These are phyloP conservation scores for Chaetodon trifasciatus DNA, from an alignment of 2,797 vertebrate genomes.

Conservation along the genomic window DNA sequence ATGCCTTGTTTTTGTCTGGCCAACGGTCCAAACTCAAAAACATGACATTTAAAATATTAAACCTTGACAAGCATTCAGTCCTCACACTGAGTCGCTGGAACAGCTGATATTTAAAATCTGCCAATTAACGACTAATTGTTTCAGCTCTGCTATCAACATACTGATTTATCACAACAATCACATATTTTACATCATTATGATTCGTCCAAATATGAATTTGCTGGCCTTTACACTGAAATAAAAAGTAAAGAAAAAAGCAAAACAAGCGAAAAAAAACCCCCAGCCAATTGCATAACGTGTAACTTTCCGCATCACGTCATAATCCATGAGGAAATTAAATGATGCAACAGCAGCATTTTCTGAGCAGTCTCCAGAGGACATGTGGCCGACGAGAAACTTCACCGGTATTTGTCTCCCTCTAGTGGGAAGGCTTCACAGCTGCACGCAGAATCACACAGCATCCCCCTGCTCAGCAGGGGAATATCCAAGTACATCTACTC, in stretches of 20 bases:
- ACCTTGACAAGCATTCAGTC: not conserved
- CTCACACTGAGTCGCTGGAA: not conserved
- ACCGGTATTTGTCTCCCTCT: constrained; percentile 66
- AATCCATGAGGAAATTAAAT: constrained; percentile 50
- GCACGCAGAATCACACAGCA: not conserved
- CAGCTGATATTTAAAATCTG: not conserved
- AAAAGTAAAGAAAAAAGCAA: constrained; percentile 5
- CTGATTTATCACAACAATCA: not conserved
- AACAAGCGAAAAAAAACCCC: constrained; percentile 2
- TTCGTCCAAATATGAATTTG: not conserved
- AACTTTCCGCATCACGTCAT: constrained; percentile 45
- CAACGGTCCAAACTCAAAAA: not conserved
- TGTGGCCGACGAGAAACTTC: not conserved
- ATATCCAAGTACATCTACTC: not conserved
- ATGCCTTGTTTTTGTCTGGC: not conserved
- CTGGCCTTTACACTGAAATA: not conserved
- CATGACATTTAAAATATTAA: not conserved
- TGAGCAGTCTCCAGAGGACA: constrained; percentile 5
- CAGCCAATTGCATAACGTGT: constrained; percentile 52
- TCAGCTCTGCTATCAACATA: not conserved
- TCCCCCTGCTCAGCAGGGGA: too few species aligned
- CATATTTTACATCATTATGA: not conserved
- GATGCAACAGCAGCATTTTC: constrained; percentile 69
- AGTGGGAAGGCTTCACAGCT: constrained; percentile 40
- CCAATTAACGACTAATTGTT: not conserved